Evolutionary conservation across 2,888 invertebrate genomes (phyloP).

Genomic region (Dugesia japonica): DNA sequence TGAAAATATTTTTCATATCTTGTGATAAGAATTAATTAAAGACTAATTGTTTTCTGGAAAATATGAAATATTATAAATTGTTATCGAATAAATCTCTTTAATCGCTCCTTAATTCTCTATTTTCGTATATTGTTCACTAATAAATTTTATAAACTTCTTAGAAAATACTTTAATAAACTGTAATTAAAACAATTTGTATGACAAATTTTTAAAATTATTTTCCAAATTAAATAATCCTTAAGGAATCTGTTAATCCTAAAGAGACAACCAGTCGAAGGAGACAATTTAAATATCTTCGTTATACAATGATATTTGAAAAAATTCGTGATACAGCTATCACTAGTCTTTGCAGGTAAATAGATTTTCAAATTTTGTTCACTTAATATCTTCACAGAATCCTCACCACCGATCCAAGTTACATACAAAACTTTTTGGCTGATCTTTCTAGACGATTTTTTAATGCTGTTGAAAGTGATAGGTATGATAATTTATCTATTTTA

Average conservation of each 20-base stretch:
- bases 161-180: too few species aligned
- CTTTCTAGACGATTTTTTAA: constrained; percentile 85
- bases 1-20: too few species aligned
- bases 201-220: too few species aligned
- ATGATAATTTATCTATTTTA: constrained; percentile 24
- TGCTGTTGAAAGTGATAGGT: constrained; percentile 54
- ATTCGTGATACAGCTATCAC: constrained; percentile 83
- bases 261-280: background rate
- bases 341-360: constrained; percentile 62
- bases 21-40: too few species aligned
- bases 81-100: too few species aligned
- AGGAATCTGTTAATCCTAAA: background rate
- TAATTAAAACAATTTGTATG: too few species aligned
- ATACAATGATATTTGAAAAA: constrained; percentile 60
- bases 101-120: too few species aligned
- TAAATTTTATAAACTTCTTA: too few species aligned
- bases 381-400: constrained; percentile 47
- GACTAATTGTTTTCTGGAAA: too few species aligned
- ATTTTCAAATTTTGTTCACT: background rate
- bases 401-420: constrained; percentile 71
- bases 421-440: constrained; percentile 82
- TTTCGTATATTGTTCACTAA: too few species aligned
- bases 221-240: too few species aligned
- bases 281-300: background rate
- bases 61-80: too few species aligned